These are phyloP conservation scores for Drosophila murphyi DNA, from an alignment of 1,140 invertebrate genomes.

Conservation along the genomic window DNA sequence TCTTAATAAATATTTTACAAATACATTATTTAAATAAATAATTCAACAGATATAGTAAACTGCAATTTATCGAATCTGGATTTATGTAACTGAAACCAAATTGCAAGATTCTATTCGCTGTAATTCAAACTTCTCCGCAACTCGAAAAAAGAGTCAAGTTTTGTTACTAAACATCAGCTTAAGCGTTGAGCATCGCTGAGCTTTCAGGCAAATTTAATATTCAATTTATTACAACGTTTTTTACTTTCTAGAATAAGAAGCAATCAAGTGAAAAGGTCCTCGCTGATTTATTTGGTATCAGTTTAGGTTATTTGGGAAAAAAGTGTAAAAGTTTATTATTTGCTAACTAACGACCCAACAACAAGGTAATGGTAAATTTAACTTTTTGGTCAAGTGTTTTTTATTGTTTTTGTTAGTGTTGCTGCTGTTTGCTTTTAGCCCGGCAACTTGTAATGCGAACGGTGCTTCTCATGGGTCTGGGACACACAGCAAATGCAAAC, in stretches of 20 bases:
- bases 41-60: too few species aligned
- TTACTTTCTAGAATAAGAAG: not conserved
- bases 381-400: slow-evolving; percentile 5
- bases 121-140: too few species aligned
- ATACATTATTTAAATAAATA: too few species aligned
- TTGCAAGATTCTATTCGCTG: too few species aligned
- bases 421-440: slow-evolving; percentile 12
- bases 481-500: slow-evolving; percentile 59
- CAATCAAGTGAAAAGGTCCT: slow-evolving; percentile 35
- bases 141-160: too few species aligned
- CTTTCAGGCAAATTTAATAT: too few species aligned
- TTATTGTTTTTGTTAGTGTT: slow-evolving; percentile 13
- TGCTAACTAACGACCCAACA: slow-evolving; percentile 28
- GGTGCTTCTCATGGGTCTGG: slow-evolving; percentile 23
- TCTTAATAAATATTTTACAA: too few species aligned
- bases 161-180: too few species aligned
- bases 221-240: too few species aligned
- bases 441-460: slow-evolving; percentile 24
- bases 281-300: slow-evolving; percentile 4
- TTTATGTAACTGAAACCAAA: too few species aligned
- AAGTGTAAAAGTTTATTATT: slow-evolving; percentile 29
- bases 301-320: slow-evolving; percentile 18
- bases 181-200: too few species aligned
- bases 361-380: slow-evolving; percentile 27
- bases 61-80: too few species aligned